Evolutionary conservation across 2,113 vertebrate species (phyloP).

Genomic region (Cyrtonyx montezumae): DNA sequence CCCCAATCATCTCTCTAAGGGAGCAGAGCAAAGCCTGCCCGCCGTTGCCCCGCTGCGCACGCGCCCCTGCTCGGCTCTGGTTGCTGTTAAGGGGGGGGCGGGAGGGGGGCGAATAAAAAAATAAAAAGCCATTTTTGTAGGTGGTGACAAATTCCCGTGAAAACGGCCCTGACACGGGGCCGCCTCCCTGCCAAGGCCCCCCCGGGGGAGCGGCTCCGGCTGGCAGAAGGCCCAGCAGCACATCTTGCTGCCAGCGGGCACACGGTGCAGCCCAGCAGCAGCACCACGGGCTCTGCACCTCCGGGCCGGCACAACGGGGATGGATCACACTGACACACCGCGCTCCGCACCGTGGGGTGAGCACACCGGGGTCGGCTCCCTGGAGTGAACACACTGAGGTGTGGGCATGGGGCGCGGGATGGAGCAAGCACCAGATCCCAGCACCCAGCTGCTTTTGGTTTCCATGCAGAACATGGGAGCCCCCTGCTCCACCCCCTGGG

Average conservation of each 20-base stretch:
- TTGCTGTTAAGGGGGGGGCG: background rate
- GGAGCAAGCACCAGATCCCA: background rate
- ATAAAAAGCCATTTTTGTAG: background rate
- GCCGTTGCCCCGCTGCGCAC: background rate
- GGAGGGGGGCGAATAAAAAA: fast-evolving
- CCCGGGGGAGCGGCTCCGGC: fast-evolving
- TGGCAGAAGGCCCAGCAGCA: background rate
- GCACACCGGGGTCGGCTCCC: too few species aligned
- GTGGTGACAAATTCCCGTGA: slow-evolving; percentile 38
- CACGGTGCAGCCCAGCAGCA: background rate
- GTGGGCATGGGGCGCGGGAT: fast-evolving
- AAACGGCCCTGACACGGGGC: slow-evolving; percentile 13
- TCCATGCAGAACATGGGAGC: background rate
- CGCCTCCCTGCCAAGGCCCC: background rate
- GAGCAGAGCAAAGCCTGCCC: background rate
- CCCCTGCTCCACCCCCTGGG: background rate
- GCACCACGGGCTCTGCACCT: background rate
- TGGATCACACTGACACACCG: too few species aligned
- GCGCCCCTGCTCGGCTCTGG: background rate
- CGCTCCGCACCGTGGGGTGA: too few species aligned
- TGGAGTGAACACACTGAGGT: too few species aligned
- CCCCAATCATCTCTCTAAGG: background rate
- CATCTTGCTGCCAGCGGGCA: too few species aligned
- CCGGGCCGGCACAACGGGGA: too few species aligned
- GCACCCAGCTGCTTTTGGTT: slow-evolving; percentile 4